Base-by-base conservation (phyloP, 2,797 vertebrate species). In the Gouania willdenowi region DNA sequence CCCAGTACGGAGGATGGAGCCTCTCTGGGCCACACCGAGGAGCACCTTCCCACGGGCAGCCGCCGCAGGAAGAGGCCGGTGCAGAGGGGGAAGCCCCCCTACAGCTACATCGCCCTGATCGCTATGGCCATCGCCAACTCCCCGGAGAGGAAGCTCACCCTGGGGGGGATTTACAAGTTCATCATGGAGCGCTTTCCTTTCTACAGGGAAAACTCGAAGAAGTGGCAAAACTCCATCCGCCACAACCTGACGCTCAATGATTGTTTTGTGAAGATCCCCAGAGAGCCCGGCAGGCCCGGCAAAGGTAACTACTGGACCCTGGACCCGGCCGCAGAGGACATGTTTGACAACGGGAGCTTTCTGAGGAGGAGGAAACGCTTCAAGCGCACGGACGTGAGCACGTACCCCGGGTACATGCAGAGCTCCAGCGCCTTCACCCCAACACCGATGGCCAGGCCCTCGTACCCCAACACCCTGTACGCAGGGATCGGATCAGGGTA, bases 41-140 rank as follows among this genome's bases (percentile, higher is more conserved):
- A 89, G 14, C 76, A 69, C 71, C 76, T 45, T 55, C 84, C 37
- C 58, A 81, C 71, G 23, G 91, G 63, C 8, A 91, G 91, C 35
- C 89, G 94, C 27, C 87, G 94, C 7, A 89, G 95, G 58, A 96
- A 97, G 77, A 88, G 95, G 53, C 93, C 95, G 8, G 91, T 94
- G 37, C 94, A 93, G 77, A 79, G 94, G 32, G 95, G 94, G n/a
- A 98, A 98, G 18, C 95, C 95, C 1, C 95, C 95, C 1, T 98
- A 97, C 81, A 94, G 92, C 22, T 98, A 98, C 86, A 98, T 98
- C 68, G 96, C 96, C 1, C 92, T 98, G 42, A 98, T 98, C 55
- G 92, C 96, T 41, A 97, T 98, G 96, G 92, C 95, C 67, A 92
- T 98, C 26, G 94, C 95, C 49, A 94, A 98, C 79, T 94, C 94